These are phyloP conservation scores for Cheilinus undulatus DNA, from an alignment of 2,113 vertebrate species.

Conservation along the genomic window DNA sequence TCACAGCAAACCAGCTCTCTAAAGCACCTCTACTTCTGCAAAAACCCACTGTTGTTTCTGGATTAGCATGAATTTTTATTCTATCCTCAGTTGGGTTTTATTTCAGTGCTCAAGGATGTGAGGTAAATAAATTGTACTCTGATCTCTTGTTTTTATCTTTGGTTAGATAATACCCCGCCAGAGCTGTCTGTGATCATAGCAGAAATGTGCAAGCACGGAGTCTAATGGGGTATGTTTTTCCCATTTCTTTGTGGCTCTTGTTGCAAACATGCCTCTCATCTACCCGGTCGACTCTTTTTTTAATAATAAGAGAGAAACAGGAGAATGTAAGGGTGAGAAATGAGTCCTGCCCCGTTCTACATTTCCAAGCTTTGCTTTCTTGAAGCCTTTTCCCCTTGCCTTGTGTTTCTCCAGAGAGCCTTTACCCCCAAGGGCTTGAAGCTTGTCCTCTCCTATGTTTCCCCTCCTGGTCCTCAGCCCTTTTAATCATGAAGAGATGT, in stretches of 20 bases:
- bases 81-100: conserved; percentile 1
- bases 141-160: conserved; percentile 39
- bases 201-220: conserved; percentile 22
- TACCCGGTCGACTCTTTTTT: conserved; percentile 47
- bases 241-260: conserved; percentile 59
- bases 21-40: conserved; percentile 25
- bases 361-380: conserved; percentile 53
- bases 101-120: conserved; percentile 5
- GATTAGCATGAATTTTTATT: conserved; percentile 10
- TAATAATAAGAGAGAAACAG: conserved; percentile 62
- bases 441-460: conserved; percentile 75
- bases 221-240: conserved; percentile 28
- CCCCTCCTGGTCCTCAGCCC: conserved; percentile 69
- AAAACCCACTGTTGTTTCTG: conserved; percentile 14
- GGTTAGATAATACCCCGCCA: conserved; percentile 30
- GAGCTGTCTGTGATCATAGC: conserved; percentile 22
- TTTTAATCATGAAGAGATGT: conserved; percentile 78
- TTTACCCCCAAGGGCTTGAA: conserved; percentile 61
- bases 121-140: conserved; percentile 34
- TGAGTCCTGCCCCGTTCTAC: conserved; percentile 34
- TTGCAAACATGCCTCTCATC: conserved; percentile 65
- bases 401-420: conserved; percentile 64
- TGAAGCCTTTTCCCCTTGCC: conserved; percentile 51
- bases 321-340: conserved; percentile 48
- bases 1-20: conserved; percentile 11